A percentile compares a stretch with the other conserved stretches of the same genome.
These are phyloP conservation scores for Ferrisia virgata DNA, from an alignment of 2,888 invertebrate genomes.

Conservation along the genomic window DNA sequence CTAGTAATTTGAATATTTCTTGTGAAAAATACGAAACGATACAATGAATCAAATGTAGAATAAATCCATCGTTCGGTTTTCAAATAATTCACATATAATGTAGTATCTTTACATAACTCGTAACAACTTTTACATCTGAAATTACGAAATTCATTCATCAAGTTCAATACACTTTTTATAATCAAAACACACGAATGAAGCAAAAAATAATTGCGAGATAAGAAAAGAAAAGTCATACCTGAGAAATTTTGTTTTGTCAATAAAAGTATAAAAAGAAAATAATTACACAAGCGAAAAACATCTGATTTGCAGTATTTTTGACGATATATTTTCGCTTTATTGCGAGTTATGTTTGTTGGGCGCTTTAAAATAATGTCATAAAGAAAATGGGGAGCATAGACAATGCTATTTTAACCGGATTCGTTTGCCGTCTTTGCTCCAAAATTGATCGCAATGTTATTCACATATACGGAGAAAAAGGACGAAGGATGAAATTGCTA, in stretches of 20 bases:
- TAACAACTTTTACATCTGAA: not conserved
- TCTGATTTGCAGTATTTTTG: not conserved
- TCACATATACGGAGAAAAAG: constrained; percentile 78
- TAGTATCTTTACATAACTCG: too few species aligned
- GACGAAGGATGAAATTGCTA: constrained; percentile 68
- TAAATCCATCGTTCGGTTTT: too few species aligned
- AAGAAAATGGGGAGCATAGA: constrained; percentile 74
- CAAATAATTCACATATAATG: too few species aligned
- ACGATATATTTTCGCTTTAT: not conserved
- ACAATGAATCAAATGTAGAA: too few species aligned
- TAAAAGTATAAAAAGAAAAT: not conserved
- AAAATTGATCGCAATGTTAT: constrained; percentile 81
- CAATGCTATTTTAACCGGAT: constrained; percentile 75
- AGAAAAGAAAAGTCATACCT: not conserved
- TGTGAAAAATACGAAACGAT: too few species aligned
- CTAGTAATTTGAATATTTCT: too few species aligned
- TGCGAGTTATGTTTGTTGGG: not conserved
- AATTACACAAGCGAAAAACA: constrained; percentile 8
- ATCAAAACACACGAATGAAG: not conserved
- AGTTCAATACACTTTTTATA: not conserved
- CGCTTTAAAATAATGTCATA: not conserved
- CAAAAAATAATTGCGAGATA: not conserved
- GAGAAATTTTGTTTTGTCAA: not conserved
- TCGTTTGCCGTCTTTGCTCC: constrained; percentile 80
- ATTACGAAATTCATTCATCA: not conserved